Percentiles rank a stretch among this genome's conserved stretches.
Conservation (phyloP, 1,140 invertebrate genomes). For the Aricia agestis region DNA sequence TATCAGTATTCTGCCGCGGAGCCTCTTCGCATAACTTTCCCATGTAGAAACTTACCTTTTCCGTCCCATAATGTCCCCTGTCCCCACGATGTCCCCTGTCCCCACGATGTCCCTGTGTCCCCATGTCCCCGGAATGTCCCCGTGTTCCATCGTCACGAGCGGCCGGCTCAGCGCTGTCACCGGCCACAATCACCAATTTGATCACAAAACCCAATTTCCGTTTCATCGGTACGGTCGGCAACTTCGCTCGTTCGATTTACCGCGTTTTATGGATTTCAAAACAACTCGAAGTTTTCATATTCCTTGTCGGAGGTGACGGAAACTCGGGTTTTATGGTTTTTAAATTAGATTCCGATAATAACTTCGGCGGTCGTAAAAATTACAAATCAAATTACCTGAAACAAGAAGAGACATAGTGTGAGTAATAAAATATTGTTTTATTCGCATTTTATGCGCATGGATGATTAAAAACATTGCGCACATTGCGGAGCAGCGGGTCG, state of each 20-base stretch:
- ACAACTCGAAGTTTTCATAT: background rate
- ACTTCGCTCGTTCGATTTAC: conserved; percentile 2
- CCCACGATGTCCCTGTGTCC: too few species aligned
- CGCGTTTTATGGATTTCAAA: conserved; percentile 15
- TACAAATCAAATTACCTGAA: background rate
- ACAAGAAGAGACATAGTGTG: background rate
- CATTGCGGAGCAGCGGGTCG: too few species aligned
- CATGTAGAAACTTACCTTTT: too few species aligned
- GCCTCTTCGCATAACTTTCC: too few species aligned
- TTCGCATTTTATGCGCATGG: too few species aligned
- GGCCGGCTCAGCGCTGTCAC: background rate
- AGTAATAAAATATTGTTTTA: too few species aligned
- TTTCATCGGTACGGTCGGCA: conserved; percentile 10
- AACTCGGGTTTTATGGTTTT: background rate
- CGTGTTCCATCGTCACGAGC: background rate
- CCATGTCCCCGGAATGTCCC: too few species aligned
- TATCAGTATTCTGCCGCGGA: too few species aligned
- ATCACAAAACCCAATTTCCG: conserved; percentile 18
- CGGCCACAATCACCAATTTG: conserved; percentile 9
- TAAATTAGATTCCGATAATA: background rate
- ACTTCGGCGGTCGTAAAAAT: background rate
- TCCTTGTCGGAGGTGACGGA: background rate
- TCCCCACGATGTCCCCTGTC: too few species aligned
- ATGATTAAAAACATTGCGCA: too few species aligned
- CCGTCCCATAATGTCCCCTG: too few species aligned